Conservation (phyloP, 1,140 invertebrate genomes). For the Tetramorium simillimum region DNA sequence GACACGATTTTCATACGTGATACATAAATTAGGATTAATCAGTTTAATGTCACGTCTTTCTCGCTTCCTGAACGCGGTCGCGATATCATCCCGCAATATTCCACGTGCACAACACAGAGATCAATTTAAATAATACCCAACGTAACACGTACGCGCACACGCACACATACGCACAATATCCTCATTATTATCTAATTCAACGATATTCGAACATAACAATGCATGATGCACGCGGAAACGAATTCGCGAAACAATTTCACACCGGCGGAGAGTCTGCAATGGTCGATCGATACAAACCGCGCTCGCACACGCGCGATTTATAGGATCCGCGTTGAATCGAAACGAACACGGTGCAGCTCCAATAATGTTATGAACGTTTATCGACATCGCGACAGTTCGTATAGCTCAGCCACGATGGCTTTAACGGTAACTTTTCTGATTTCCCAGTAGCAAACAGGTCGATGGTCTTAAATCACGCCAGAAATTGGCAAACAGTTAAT, state of each 20-base stretch:
- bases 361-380: constrained; percentile 72
- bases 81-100: constrained; percentile 11
- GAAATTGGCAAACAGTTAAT: constrained; percentile 62
- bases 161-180: not conserved
- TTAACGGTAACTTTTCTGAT: constrained; percentile 54
- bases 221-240: constrained; percentile 25
- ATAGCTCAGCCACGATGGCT: not conserved
- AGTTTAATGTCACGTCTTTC: constrained; percentile 39
- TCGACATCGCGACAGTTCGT: constrained; percentile 55
- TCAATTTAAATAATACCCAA: constrained; percentile 49
- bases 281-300: constrained; percentile 56
- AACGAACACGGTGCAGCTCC: constrained; percentile 49
- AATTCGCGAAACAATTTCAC: constrained; percentile 48
- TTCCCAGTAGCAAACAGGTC: constrained; percentile 56
- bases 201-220: constrained; percentile 21
- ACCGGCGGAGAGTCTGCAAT: constrained; percentile 24
- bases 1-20: constrained; percentile 23
- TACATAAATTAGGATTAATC: constrained; percentile 49
- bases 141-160: not conserved
- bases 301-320: constrained; percentile 61
- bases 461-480: constrained; percentile 57
- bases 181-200: constrained; percentile 52
- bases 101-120: constrained; percentile 6
- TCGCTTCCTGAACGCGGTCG: constrained; percentile 3
- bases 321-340: constrained; percentile 47